Evolutionary conservation across 1,140 invertebrate species (phyloP).

Genomic region (Microvelia longipes): DNA sequence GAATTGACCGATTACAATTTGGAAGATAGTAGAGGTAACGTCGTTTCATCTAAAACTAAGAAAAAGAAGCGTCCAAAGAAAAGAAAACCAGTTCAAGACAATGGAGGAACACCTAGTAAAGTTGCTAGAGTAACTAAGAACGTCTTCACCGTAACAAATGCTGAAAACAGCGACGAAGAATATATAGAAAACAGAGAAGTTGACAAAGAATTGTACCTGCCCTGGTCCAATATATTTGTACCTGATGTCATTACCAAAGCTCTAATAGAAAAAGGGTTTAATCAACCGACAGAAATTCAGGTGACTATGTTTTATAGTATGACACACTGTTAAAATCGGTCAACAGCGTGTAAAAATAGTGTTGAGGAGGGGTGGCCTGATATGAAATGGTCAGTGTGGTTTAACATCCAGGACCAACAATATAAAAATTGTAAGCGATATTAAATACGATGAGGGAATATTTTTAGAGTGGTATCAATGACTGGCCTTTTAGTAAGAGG

Average conservation of each 20-base stretch:
- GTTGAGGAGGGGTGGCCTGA: too few species aligned
- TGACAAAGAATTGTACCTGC: conserved; percentile 15
- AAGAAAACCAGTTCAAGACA: background rate
- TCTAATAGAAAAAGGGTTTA: conserved; percentile 58
- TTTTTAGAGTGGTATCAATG: too few species aligned
- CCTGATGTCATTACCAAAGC: conserved; percentile 54
- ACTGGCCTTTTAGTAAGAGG: too few species aligned
- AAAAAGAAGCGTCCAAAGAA: conserved; percentile 8
- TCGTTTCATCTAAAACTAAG: background rate
- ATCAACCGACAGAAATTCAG: conserved; percentile 68
- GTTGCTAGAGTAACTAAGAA: background rate
- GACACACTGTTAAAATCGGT: too few species aligned
- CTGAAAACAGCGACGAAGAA: conserved; percentile 2
- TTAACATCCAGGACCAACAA: background rate
- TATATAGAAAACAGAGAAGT: conserved; percentile 1
- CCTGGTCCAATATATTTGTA: conserved; percentile 56
- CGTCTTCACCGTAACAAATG: background rate
- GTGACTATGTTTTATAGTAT: conserved; percentile 22
- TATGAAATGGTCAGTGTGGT: too few species aligned
- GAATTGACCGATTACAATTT: conserved; percentile 12
- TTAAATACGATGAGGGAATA: too few species aligned
- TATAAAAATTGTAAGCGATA: background rate
- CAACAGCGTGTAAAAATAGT: too few species aligned
- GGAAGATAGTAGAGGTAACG: background rate
- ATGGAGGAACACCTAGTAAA: background rate